Evolutionary conservation across 2,888 invertebrate species (phyloP).

Genomic region (Oeneis ivallda): DNA sequence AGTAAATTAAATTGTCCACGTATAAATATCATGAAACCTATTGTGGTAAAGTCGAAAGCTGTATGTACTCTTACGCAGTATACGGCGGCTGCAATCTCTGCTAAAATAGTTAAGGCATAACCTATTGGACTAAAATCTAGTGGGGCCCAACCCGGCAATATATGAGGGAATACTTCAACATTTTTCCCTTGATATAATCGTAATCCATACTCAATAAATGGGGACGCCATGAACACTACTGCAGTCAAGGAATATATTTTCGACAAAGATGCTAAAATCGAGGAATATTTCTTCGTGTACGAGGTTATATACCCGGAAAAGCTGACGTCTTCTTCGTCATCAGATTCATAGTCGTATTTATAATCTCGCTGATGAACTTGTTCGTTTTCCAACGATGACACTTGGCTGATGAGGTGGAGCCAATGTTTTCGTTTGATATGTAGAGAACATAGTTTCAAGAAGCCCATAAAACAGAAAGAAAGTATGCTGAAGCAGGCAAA

Average conservation of each 20-base stretch:
- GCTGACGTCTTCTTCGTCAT: slow-evolving; percentile 43
- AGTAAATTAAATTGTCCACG: slow-evolving; percentile 61
- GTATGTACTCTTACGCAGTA: slow-evolving; percentile 60
- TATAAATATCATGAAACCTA: slow-evolving; percentile 65
- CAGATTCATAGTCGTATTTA: slow-evolving; percentile 44
- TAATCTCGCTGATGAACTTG: slow-evolving; percentile 41
- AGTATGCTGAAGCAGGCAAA: slow-evolving; percentile 64
- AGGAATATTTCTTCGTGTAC: slow-evolving; percentile 53
- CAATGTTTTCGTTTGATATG: slow-evolving; percentile 46
- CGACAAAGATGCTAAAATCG: slow-evolving; percentile 46
- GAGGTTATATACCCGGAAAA: slow-evolving; percentile 42
- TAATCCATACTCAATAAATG: slow-evolving; percentile 57
- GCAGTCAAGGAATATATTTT: slow-evolving; percentile 56
- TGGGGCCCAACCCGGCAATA: slow-evolving; percentile 61
- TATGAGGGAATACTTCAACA: slow-evolving; percentile 51
- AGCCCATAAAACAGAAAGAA: slow-evolving; percentile 61
- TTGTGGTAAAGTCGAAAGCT: slow-evolving; percentile 57
- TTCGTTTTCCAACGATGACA: slow-evolving; percentile 49
- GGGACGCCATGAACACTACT: slow-evolving; percentile 54
- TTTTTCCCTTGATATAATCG: slow-evolving; percentile 40
- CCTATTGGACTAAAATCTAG: slow-evolving; percentile 49
- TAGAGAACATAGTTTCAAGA: slow-evolving; percentile 58
- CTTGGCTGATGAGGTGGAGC: slow-evolving; percentile 50
- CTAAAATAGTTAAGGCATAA: slow-evolving; percentile 49
- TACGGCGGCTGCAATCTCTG: slow-evolving; percentile 53